A percentile compares a stretch with the other conserved stretches of the same genome.
Evolutionary conservation across 2,797 vertebrate species (phyloP).

Genomic region (Epinephelus coioides): DNA sequence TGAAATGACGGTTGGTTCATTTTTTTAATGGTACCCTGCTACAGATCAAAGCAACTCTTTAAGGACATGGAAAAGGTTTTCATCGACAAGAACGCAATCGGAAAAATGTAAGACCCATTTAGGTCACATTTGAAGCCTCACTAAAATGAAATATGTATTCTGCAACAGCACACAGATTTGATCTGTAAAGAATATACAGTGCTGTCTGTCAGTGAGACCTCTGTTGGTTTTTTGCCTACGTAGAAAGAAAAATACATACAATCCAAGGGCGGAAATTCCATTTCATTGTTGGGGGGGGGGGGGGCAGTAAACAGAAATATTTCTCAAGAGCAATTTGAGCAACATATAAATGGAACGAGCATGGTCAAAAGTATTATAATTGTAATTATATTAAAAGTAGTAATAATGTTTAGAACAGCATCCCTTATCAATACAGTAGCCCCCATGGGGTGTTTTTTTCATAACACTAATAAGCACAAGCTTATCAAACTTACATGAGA

Average conservation of each 20-base stretch:
- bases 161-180: background rate
- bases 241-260: background rate
- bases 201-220: background rate
- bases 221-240: background rate
- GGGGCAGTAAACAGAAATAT: too few species aligned
- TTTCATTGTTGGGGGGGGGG: too few species aligned
- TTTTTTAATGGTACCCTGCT: conserved; percentile 34
- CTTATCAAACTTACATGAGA: too few species aligned
- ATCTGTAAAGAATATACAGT: background rate
- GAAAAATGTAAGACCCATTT: background rate
- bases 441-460: too few species aligned
- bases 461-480: too few species aligned
- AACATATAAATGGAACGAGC: too few species aligned
- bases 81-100: background rate
- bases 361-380: too few species aligned
- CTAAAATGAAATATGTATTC: background rate
- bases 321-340: too few species aligned
- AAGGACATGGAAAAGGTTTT: conserved; percentile 10
- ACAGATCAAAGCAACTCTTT: conserved; percentile 45
- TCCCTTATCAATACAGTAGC: too few species aligned
- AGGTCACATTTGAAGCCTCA: background rate
- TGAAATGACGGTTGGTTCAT: conserved; percentile 34
- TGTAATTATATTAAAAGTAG: too few species aligned
- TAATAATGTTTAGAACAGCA: too few species aligned
- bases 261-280: too few species aligned